These are phyloP conservation scores for Antechinus stuartii DNA, from an alignment of 2,113 vertebrate genomes.

Conservation along the genomic window DNA sequence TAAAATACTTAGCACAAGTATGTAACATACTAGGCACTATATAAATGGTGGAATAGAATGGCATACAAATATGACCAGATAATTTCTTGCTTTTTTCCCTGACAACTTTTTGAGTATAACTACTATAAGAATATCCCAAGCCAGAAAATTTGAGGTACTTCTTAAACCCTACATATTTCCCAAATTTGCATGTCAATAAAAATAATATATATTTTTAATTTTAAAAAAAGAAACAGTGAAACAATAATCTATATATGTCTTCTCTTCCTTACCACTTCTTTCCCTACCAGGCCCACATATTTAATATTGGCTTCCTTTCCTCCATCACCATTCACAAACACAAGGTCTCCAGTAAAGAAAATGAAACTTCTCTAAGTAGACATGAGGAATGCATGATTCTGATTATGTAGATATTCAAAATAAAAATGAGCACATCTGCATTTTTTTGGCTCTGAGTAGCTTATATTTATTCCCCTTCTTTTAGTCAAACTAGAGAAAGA, in stretches of 20 bases:
- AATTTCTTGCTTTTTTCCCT: no score
- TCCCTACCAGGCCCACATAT: constrained; percentile 78
- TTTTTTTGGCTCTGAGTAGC: constrained; percentile 62
- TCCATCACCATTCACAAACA: constrained; percentile 86
- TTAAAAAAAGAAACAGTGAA: constrained; percentile 85
- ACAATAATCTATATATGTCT: constrained; percentile 85
- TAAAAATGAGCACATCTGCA: constrained; percentile 83
- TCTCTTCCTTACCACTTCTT: constrained; percentile 71
- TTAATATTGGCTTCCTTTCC: constrained; percentile 81
- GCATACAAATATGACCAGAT: no score
- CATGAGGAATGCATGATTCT: constrained; percentile 84
- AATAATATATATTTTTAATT: no score
- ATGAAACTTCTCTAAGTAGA: constrained; percentile 87
- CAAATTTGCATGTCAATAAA: no score
- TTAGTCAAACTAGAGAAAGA: constrained; percentile 99
- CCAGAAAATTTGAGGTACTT: no score
- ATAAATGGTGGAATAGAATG: no score
- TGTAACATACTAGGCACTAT: no score
- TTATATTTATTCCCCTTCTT: constrained; percentile 58
- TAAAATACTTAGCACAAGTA: no score
- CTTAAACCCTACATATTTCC: no score
- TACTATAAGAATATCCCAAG: no score
- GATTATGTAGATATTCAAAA: constrained; percentile 82
- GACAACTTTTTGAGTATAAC: no score
- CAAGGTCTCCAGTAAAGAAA: constrained; percentile 87